Evolutionary conservation across 1,140 invertebrate genomes (phyloP).

Genomic region (Eulimnadia texana): DNA sequence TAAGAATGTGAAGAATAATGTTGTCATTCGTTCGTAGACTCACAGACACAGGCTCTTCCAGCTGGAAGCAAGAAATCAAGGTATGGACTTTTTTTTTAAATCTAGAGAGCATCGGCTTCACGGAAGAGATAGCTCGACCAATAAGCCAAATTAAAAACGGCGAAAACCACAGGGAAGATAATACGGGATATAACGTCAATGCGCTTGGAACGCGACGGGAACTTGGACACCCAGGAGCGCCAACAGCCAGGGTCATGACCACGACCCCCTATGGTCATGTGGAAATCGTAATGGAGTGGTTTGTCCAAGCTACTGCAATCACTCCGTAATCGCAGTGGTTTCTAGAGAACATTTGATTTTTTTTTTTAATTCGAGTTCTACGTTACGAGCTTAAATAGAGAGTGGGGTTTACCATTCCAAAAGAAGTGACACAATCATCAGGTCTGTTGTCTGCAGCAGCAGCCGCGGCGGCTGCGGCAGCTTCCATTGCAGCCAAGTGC

Average conservation of each 20-base stretch:
- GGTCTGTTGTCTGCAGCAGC: slow-evolving; percentile 13
- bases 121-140: slow-evolving; percentile 68
- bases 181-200: slow-evolving; percentile 91
- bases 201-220: slow-evolving; percentile 76
- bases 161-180: slow-evolving; percentile 85
- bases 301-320: slow-evolving; percentile 56
- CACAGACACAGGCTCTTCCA: too few species aligned
- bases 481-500: slow-evolving; percentile 63
- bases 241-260: slow-evolving; percentile 48
- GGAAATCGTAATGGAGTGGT: slow-evolving; percentile 67
- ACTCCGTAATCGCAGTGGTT: slow-evolving; percentile 63
- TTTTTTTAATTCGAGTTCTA: too few species aligned
- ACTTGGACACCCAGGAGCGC: slow-evolving; percentile 84
- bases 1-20: too few species aligned
- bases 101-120: too few species aligned
- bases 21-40: too few species aligned
- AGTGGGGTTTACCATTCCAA: slow-evolving; percentile 59
- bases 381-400: too few species aligned
- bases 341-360: slow-evolving; percentile 48
- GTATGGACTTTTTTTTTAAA: too few species aligned
- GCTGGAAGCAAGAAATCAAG: too few species aligned
- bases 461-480: slow-evolving; percentile 37
- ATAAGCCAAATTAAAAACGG: slow-evolving; percentile 87
- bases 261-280: slow-evolving; percentile 21
- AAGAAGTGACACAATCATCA: slow-evolving; percentile 59